phyloP scores from a whole-genome alignment of 2,797 vertebrate genomes.

The Ceryle rudis region DNA sequence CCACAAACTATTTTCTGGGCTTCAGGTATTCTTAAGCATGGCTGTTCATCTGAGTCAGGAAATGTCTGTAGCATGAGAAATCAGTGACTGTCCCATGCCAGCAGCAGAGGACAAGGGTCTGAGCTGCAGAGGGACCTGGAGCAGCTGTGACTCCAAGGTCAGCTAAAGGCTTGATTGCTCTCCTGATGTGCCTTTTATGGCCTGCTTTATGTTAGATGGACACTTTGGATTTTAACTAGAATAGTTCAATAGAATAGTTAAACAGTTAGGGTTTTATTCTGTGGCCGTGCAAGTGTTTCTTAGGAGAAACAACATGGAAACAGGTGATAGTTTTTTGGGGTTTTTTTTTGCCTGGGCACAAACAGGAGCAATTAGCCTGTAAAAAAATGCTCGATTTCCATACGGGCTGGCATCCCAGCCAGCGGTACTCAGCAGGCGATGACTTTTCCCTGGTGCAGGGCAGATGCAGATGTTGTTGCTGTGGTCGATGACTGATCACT shows the following conservation, averaged over 20 bases:
- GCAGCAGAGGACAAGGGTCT: background rate
- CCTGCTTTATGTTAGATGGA: background rate
- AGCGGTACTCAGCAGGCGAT: accelerated
- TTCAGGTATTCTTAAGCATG: background rate
- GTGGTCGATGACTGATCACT: background rate
- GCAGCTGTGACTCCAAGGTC: background rate
- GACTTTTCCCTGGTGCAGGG: background rate
- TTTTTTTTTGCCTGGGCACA: background rate
- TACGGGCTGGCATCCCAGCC: background rate
- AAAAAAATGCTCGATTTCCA: background rate
- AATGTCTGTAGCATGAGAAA: background rate
- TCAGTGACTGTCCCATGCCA: background rate
- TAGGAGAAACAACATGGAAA: background rate
- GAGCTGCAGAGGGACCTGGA: background rate
- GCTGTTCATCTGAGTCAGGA: background rate
- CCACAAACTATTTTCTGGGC: background rate
- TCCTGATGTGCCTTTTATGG: background rate
- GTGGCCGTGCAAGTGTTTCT: background rate
- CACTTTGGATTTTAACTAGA: background rate
- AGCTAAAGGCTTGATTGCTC: background rate
- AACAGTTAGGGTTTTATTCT: background rate
- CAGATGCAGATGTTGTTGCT: constrained; percentile 37
- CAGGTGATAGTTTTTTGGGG: background rate
- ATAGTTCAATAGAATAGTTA: background rate
- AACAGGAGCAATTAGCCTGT: background rate